A percentile compares a stretch with the other conserved stretches of the same genome.
Evolutionary conservation across 2,888 invertebrate species (phyloP).

Genomic region (Erebia aethiops): DNA sequence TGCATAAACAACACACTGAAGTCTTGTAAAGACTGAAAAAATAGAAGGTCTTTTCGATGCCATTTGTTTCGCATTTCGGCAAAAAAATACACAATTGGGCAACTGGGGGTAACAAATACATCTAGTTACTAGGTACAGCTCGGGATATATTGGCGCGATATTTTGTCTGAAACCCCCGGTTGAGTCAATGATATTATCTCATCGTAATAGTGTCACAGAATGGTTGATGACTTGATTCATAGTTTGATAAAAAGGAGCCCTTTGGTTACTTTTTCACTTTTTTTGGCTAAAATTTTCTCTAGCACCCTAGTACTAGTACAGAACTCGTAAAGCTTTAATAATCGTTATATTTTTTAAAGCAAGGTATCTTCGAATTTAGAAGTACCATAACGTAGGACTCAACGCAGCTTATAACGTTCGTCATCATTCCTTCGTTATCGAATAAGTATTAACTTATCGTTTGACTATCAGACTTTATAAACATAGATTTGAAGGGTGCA

Average conservation of each 20-base stretch:
- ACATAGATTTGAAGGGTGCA: too few species aligned
- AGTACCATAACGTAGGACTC: too few species aligned
- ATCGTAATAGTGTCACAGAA: not conserved
- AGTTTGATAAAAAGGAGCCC: not conserved
- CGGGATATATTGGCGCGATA: constrained; percentile 21
- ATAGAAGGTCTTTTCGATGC: not conserved
- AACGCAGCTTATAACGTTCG: too few species aligned
- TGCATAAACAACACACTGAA: too few species aligned
- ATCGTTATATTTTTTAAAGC: too few species aligned
- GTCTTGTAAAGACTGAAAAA: not conserved
- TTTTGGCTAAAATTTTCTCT: not conserved
- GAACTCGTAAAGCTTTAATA: too few species aligned
- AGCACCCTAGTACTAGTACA: too few species aligned
- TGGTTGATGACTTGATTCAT: not conserved
- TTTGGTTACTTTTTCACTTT: not conserved
- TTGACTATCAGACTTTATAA: too few species aligned
- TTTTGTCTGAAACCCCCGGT: constrained; percentile 6
- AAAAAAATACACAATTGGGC: constrained; percentile 9
- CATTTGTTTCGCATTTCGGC: constrained; percentile 13
- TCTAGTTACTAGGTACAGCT: constrained; percentile 18
- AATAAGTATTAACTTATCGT: too few species aligned
- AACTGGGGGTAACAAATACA: constrained; percentile 18
- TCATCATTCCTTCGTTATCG: too few species aligned
- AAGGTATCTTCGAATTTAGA: too few species aligned
- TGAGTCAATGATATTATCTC: not conserved